A percentile compares a stretch with the other conserved stretches of the same genome.
phyloP scores from a whole-genome alignment of 2,113 vertebrate species.

The Zosterops lateralis region DNA sequence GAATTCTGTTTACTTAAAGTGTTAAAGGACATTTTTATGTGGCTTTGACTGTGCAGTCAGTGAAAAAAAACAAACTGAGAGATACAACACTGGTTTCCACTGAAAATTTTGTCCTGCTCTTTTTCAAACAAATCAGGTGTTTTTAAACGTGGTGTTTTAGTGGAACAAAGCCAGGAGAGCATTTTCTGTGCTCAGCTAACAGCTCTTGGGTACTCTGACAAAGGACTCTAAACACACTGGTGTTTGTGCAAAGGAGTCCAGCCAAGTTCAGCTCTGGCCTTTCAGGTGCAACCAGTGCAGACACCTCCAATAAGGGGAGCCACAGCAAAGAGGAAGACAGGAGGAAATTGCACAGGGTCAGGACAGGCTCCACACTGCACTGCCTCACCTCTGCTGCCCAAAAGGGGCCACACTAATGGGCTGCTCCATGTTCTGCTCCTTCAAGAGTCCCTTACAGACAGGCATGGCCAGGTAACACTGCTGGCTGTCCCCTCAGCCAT shows the following conservation, averaged over 20 bases:
- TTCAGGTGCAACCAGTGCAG: background rate
- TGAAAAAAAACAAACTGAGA: background rate
- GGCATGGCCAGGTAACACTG: background rate
- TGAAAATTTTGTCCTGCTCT: background rate
- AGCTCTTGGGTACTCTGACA: background rate
- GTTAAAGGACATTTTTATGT: background rate
- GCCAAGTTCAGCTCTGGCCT: background rate
- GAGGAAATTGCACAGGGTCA: background rate
- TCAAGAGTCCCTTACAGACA: background rate
- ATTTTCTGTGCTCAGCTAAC: background rate
- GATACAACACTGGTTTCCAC: background rate
- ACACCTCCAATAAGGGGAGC: background rate
- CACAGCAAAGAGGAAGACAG: background rate
- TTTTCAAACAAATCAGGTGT: background rate
- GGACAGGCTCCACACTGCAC: background rate
- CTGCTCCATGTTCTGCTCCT: background rate
- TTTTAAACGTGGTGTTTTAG: rapidly evolving
- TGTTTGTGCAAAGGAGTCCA: background rate
- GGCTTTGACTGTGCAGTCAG: background rate
- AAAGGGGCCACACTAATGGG: rapidly evolving
- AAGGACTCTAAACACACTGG: background rate
- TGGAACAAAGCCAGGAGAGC: background rate
- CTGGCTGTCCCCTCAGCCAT: background rate
- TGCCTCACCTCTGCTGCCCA: background rate
- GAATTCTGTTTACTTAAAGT: background rate